Evolutionary conservation across 1,140 invertebrate genomes (phyloP).

Genomic region (Drosophila suzukii): DNA sequence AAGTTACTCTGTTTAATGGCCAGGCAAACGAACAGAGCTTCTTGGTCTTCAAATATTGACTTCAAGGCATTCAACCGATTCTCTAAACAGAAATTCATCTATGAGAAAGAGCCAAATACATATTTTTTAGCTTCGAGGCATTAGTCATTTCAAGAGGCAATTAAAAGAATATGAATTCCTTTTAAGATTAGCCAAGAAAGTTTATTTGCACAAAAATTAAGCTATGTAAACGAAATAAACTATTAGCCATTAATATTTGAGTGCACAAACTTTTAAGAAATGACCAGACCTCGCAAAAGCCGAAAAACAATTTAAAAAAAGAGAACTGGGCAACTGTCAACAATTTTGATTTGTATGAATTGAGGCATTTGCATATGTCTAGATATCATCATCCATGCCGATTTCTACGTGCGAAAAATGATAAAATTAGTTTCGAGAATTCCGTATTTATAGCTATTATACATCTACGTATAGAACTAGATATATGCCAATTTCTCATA

Average conservation of each 20-base stretch:
- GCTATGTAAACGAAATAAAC: conserved; percentile 59
- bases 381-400: conserved; percentile 47
- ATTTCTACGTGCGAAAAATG: conserved; percentile 67
- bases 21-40: conserved; percentile 25
- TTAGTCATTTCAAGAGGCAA: conserved; percentile 46
- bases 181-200: conserved; percentile 36
- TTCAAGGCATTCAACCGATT: conserved; percentile 51
- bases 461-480: conserved; percentile 1
- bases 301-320: conserved; percentile 43
- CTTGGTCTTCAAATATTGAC: conserved; percentile 69
- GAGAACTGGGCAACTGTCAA: conserved; percentile 40
- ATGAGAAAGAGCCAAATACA: conserved; percentile 23
- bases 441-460: conserved; percentile 55
- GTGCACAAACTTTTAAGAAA: conserved; percentile 12
- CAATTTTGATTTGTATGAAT: conserved; percentile 73
- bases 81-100: conserved; percentile 62
- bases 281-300: conserved; percentile 15
- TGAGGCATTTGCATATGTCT: conserved; percentile 69
- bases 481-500: conserved; percentile 42
- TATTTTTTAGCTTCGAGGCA: conserved; percentile 24
- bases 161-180: conserved; percentile 44
- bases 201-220: conserved; percentile 68
- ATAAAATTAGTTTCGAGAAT: conserved; percentile 67
- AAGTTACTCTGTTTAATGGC: conserved; percentile 66
- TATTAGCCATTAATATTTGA: conserved; percentile 45